Conservation (phyloP, 2,797 vertebrate species). For the Acanthurus lineatus region DNA sequence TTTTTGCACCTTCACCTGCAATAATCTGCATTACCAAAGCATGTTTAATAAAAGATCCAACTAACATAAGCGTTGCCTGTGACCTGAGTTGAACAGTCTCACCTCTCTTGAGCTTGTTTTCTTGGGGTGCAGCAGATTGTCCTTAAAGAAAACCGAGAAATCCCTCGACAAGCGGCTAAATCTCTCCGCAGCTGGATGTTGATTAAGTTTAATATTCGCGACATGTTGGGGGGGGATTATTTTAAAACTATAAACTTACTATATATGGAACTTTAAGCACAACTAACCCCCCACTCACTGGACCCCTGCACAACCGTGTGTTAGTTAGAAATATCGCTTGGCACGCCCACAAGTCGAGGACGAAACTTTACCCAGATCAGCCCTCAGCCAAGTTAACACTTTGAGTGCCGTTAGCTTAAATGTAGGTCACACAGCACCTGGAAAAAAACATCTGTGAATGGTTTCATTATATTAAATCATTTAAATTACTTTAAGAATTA, state of each 20-base stretch:
- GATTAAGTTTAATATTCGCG: constrained; percentile 69
- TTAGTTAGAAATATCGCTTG: constrained; percentile 38
- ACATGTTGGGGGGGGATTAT: constrained; percentile 62
- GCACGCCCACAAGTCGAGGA: constrained; percentile 58
- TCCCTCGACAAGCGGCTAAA: constrained; percentile 16
- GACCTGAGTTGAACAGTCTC: constrained; percentile 16
- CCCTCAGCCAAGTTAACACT: constrained; percentile 55
- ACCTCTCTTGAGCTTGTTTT: constrained; percentile 67
- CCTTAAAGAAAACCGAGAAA: constrained; percentile 49
- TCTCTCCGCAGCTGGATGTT: constrained; percentile 61
- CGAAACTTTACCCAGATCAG: constrained; percentile 38
- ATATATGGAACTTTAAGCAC: constrained; percentile 16
- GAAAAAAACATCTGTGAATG: neutral
- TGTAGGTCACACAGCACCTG: constrained; percentile 30
- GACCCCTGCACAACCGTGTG: constrained; percentile 6
- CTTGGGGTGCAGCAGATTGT: constrained; percentile 70
- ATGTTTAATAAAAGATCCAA: neutral
- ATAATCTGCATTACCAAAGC: accelerated
- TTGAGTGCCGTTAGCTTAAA: constrained; percentile 3
- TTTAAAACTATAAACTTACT: neutral
- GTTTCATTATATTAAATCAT: too few relatives aligned
- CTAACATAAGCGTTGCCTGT: too few relatives aligned
- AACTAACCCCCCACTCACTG: constrained; percentile 14
- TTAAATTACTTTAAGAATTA: too few relatives aligned
- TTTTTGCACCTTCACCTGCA: accelerated